These are phyloP conservation scores for Listronotus oregonensis DNA, from an alignment of 1,140 invertebrate genomes.

Conservation along the genomic window DNA sequence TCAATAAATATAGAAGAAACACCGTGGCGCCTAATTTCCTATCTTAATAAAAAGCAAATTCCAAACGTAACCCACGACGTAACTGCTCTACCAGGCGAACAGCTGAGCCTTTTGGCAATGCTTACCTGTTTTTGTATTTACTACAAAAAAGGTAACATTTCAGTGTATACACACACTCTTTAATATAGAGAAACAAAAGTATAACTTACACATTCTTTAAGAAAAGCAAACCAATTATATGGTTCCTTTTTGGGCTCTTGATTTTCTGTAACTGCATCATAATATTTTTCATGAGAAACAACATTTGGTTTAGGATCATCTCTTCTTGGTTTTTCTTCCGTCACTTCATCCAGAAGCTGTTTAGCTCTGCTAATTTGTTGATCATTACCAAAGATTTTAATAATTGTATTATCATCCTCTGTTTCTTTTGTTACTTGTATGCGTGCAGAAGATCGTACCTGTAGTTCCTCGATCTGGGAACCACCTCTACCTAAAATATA, in stretches of 20 bases:
- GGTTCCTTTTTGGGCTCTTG: conserved; percentile 15
- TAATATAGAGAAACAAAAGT: too few species aligned
- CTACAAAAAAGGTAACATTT: too few species aligned
- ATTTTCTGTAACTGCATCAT: background rate
- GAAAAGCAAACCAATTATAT: conserved; percentile 26
- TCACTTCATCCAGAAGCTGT: conserved; percentile 54
- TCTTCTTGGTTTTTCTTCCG: conserved; percentile 38
- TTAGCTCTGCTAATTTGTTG: conserved; percentile 61
- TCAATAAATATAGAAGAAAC: too few species aligned
- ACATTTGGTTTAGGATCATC: too few species aligned
- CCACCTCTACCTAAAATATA: conserved; percentile 67
- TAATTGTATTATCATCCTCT: conserved; percentile 55
- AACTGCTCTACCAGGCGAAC: too few species aligned
- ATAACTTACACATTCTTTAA: conserved; percentile 38
- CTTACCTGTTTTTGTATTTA: too few species aligned
- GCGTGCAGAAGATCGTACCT: conserved; percentile 64
- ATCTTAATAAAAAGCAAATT: too few species aligned
- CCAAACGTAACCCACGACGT: too few species aligned
- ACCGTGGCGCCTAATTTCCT: too few species aligned
- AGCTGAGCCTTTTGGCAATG: too few species aligned
- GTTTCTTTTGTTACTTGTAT: conserved; percentile 58
- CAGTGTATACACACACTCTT: too few species aligned
- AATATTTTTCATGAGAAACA: background rate
- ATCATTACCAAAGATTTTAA: conserved; percentile 62
- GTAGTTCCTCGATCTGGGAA: conserved; percentile 73